phyloP scores from a whole-genome alignment of 2,797 vertebrate genomes.

The Sorex maritimensis region DNA sequence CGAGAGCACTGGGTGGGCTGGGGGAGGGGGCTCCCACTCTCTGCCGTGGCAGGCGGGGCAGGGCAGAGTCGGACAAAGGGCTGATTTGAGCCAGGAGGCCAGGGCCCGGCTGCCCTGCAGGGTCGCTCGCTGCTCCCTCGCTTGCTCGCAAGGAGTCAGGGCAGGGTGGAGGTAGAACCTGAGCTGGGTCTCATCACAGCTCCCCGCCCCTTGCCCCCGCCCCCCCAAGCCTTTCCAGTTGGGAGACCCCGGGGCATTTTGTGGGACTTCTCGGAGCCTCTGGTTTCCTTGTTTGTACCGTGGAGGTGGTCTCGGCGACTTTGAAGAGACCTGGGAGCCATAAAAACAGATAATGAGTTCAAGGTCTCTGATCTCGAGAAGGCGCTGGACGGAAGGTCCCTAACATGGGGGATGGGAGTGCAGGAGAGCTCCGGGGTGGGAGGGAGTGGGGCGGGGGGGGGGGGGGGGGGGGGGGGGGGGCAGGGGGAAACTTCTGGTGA shows the following conservation, averaged over 20 bases:
- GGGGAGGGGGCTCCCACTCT: conserved; percentile 75
- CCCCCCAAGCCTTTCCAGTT: neutral
- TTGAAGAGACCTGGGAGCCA: neutral
- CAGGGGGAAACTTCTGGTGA: no score
- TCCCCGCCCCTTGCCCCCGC: neutral
- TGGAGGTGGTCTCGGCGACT: neutral
- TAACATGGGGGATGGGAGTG: neutral
- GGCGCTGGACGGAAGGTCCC: neutral
- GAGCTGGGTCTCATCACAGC: neutral
- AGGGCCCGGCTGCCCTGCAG: conserved; percentile 9
- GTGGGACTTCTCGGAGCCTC: neutral
- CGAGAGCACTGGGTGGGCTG: conserved; percentile 84
- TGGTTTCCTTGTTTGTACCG: neutral
- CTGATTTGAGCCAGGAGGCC: neutral
- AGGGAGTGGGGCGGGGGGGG: no score
- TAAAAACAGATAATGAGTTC: conserved; percentile 3
- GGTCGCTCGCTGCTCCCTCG: conserved; percentile 32
- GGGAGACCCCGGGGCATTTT: neutral
- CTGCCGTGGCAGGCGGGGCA: conserved; percentile 79
- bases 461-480: no score
- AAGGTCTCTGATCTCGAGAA: neutral
- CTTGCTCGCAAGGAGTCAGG: conserved; percentile 52
- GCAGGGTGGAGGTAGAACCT: neutral
- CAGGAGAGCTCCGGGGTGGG: no score
- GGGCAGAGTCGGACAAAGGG: conserved; percentile 43